These are phyloP conservation scores for Labeo catla DNA, from an alignment of 2,113 vertebrate genomes.

Conservation along the genomic window DNA sequence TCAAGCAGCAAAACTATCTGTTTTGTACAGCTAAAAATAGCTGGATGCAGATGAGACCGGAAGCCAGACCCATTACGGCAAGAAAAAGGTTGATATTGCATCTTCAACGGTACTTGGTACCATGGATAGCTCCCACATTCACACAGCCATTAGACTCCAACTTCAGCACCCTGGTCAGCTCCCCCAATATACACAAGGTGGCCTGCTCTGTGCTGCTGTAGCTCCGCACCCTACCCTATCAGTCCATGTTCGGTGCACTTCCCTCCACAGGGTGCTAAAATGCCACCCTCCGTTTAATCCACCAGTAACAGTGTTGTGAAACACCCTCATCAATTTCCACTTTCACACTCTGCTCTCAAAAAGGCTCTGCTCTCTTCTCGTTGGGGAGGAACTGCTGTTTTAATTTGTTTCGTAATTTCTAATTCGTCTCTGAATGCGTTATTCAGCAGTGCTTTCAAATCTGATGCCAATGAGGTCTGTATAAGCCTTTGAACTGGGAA, in stretches of 20 bases:
- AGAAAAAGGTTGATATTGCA: no score
- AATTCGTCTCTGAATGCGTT: background rate
- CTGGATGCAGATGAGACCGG: no score
- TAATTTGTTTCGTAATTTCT: background rate
- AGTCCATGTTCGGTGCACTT: background rate
- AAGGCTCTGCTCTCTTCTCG: background rate
- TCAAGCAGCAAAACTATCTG: no score
- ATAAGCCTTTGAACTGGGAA: background rate
- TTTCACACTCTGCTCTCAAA: conserved; percentile 9
- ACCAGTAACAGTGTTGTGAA: background rate
- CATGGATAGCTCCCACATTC: conserved; percentile 16
- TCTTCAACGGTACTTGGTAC: background rate
- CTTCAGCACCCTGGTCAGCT: conserved; percentile 31
- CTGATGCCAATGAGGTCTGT: conserved; percentile 12
- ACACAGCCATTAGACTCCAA: background rate
- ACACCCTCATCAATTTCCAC: conserved; percentile 1
- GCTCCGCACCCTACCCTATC: background rate
- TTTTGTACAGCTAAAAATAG: no score
- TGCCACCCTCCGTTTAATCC: background rate
- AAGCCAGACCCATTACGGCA: no score
- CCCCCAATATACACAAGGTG: background rate
- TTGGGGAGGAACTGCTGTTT: background rate
- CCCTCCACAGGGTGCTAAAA: background rate
- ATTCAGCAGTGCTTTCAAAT: background rate
- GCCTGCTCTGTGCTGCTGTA: background rate